phyloP scores from a whole-genome alignment of 2,797 vertebrate genomes.

The Balearica regulorum region DNA sequence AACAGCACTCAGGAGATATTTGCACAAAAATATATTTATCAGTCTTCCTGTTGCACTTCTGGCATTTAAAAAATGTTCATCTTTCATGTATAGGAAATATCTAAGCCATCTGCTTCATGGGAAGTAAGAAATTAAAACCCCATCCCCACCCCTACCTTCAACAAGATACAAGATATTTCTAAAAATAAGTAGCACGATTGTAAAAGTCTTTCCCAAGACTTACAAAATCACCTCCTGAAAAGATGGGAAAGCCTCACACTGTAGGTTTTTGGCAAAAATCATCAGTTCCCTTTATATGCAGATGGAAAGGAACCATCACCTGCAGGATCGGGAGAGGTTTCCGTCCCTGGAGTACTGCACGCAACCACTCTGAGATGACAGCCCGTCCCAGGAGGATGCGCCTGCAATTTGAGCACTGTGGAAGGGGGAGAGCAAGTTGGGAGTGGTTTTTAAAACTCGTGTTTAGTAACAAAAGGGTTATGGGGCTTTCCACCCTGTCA shows the following conservation, averaged over 20 bases:
- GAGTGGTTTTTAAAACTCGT: not conserved
- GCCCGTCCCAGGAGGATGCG: not conserved
- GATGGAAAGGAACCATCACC: not conserved
- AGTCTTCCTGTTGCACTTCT: not conserved
- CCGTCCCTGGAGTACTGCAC: fast-evolving
- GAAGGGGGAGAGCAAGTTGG: not conserved
- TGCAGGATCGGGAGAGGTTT: not conserved
- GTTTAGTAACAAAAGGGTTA: not conserved
- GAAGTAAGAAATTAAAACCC: not conserved
- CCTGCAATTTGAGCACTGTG: too few species aligned
- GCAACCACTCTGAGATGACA: not conserved
- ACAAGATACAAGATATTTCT: not conserved
- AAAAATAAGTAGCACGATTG: not conserved
- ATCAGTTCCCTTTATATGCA: too few species aligned
- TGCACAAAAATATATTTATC: fast-evolving
- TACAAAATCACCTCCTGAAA: not conserved
- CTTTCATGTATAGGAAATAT: not conserved
- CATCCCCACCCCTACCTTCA: not conserved
- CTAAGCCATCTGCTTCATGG: not conserved
- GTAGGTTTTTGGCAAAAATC: not conserved
- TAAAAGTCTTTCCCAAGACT: not conserved
- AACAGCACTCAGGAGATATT: not conserved
- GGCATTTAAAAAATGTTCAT: not conserved
- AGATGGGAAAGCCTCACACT: not conserved
- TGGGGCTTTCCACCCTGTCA: not conserved